Percentiles rank a stretch among this genome's conserved stretches.
phyloP scores from a whole-genome alignment of 1,140 invertebrate genomes.

The Popillia japonica region DNA sequence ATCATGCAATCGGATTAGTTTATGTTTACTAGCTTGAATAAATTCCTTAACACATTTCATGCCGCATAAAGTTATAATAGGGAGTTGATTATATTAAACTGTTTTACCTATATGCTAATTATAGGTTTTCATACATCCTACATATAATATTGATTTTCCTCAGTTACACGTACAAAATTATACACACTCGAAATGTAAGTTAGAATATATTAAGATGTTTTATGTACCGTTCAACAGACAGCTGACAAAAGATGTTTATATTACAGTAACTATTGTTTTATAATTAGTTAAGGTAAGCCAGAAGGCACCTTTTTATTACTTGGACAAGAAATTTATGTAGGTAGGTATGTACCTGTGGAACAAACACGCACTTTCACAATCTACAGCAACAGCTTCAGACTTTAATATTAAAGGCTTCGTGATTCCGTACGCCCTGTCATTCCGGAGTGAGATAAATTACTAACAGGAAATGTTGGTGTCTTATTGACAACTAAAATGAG shows the following conservation, averaged over 20 bases:
- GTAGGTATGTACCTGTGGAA: too few relatives aligned
- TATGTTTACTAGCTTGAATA: too few relatives aligned
- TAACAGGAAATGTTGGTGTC: background rate
- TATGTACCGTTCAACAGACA: background rate
- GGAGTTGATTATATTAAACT: background rate
- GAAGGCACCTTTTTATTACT: too few relatives aligned
- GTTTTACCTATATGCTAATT: background rate
- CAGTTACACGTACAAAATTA: background rate
- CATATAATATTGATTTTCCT: conserved; percentile 1
- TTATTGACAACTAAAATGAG: conserved; percentile 5
- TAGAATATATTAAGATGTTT: background rate
- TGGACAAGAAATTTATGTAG: too few relatives aligned
- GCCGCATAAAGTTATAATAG: background rate
- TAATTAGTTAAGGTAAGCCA: too few relatives aligned
- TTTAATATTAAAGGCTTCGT: background rate
- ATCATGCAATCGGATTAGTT: too few relatives aligned
- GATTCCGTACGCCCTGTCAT: background rate
- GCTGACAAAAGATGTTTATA: background rate
- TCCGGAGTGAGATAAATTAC: background rate
- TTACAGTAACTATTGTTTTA: too few relatives aligned
- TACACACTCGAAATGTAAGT: background rate
- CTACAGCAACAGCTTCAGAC: background rate
- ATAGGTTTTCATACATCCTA: conserved; percentile 3
- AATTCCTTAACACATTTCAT: background rate
- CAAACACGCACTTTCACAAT: background rate